Evolutionary conservation across 1,140 invertebrate genomes (phyloP), one percentile per base, ranked within the genome.

Genomic region (Papilio machaon): DNA sequence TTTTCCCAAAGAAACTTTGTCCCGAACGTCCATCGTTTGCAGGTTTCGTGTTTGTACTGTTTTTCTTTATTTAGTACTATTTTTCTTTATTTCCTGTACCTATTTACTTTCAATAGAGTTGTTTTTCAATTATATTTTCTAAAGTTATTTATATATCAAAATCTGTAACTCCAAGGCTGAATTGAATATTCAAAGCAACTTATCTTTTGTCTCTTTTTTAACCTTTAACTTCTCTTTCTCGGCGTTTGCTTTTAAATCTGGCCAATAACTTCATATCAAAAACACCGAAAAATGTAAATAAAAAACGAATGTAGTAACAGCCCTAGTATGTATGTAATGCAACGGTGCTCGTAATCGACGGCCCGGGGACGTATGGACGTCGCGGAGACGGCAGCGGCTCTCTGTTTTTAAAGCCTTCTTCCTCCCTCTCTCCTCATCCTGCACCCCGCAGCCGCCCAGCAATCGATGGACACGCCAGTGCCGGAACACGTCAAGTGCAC

Each of bases 351-450:
- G 89, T 91, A 92, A 94, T 91, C 90, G 92, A 90, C 89, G 91
- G 89, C 86, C 91, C 85, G 90, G 92, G 92, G 91, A 92, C 91
- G 91, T 90, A 92, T 91, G 89, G 82, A 90, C 88, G 90, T 91
- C 89, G 88, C 83, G 85, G 91, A 92, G 91, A 92, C 91, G 91
- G 81, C 85, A 82, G 84, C 82, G 85, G 86, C 89, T 89, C 86
- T 90, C 85, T 91, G 89, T 92, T 92, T 92, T 92, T 92, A 92
- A 91, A 91, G 88, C 91, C 89, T 91, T 91, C 90, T 91, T 90
- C 84, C 81, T 73, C 85, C 85, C 84, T 81, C 75, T 38, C 73
- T 73, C 84, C 79, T 82, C 84, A 10, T 23, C 81, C 52, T 80
- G 70, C 85, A 82, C 58, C 77, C 64, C 58, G 79, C 82, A 79